Evolutionary conservation across 2,888 invertebrate genomes (phyloP).

Genomic region (Anodontia alba): DNA sequence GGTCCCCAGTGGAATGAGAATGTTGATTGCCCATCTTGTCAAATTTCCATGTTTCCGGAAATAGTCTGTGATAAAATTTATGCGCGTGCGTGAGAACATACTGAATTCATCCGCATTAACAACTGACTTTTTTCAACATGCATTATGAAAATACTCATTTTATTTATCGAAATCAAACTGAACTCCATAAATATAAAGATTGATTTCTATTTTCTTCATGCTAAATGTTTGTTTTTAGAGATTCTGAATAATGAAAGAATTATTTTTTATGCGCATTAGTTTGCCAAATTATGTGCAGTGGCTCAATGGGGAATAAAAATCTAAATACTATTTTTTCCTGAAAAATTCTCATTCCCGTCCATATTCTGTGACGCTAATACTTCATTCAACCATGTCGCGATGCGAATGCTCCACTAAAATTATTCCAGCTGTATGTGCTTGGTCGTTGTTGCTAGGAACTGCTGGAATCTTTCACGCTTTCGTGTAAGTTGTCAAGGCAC

Average conservation of each 20-base stretch:
- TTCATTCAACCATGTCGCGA: conserved; percentile 69
- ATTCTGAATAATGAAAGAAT: too few species aligned
- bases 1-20: conserved; percentile 35
- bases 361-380: background rate
- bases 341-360: conserved; percentile 8
- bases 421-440: conserved; percentile 97
- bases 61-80: too few species aligned
- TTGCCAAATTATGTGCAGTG: background rate
- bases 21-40: conserved; percentile 58
- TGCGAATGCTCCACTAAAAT: conserved; percentile 80
- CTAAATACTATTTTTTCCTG: conserved; percentile 10
- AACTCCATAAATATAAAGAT: too few species aligned
- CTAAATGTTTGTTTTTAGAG: too few species aligned
- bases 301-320: conserved; percentile 27
- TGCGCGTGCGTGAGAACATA: too few species aligned
- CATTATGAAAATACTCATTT: too few species aligned
- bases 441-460: conserved; percentile 96
- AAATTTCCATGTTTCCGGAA: background rate
- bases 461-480: conserved; percentile 98
- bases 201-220: too few species aligned
- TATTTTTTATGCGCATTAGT: background rate
- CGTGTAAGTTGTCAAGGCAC: conserved; percentile 91
- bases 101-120: too few species aligned
- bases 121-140: too few species aligned
- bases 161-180: too few species aligned